These are phyloP conservation scores for Pegoplata infirma DNA, from an alignment of 2,888 invertebrate species.

Conservation along the genomic window DNA sequence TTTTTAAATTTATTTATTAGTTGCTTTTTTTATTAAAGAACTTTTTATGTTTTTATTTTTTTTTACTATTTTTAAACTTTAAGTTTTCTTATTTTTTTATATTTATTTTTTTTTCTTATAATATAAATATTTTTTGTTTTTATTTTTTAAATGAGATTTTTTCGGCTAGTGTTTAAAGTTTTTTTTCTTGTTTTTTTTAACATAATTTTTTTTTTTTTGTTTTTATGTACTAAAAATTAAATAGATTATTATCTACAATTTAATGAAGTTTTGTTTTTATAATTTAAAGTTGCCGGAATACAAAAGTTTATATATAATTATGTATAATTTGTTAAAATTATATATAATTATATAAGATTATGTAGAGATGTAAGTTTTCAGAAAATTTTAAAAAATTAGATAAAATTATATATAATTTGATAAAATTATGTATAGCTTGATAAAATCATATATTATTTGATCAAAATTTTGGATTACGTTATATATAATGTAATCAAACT, in stretches of 20 bases:
- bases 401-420: too few species aligned
- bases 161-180: slow-evolving; percentile 59
- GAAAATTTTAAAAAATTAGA: too few species aligned
- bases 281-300: slow-evolving; percentile 39
- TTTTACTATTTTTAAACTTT: slow-evolving; percentile 52
- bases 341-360: too few species aligned
- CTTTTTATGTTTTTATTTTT: slow-evolving; percentile 30
- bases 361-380: too few species aligned
- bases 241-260: slow-evolving; percentile 61
- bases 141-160: slow-evolving; percentile 56
- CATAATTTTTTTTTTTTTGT: slow-evolving; percentile 38
- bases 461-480: too few species aligned
- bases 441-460: too few species aligned
- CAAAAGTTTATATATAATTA: too few species aligned
- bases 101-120: slow-evolving; percentile 52
- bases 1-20: slow-evolving; percentile 28
- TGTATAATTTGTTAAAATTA: too few species aligned
- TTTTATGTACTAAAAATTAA: slow-evolving; percentile 59
- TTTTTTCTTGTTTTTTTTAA: too few species aligned
- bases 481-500: too few species aligned
- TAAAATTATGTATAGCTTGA: too few species aligned
- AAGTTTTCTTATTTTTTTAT: slow-evolving; percentile 29
- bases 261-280: slow-evolving; percentile 51
- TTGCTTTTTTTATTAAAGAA: slow-evolving; percentile 48
- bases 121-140: slow-evolving; percentile 51